Evolutionary conservation across 1,140 invertebrate species (phyloP).

Genomic region (Aphidius ervi): DNA sequence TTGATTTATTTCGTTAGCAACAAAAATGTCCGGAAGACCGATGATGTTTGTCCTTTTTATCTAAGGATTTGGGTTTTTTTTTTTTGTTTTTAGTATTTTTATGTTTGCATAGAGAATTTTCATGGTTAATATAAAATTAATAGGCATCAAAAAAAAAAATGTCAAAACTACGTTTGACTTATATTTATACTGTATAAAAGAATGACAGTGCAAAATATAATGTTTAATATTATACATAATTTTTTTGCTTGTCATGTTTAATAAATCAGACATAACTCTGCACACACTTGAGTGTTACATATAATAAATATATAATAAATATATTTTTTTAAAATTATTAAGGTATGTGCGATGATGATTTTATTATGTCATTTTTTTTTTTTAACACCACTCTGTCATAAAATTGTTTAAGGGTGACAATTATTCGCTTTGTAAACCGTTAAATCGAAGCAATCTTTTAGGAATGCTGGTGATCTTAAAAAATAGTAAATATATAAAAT

Average conservation of each 20-base stretch:
- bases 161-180: background rate
- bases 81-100: conserved; percentile 5
- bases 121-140: conserved; percentile 40
- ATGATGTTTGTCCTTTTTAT: no score
- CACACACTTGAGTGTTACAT: conserved; percentile 7
- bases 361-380: no score
- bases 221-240: background rate
- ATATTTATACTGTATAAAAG: no score
- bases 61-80: conserved; percentile 27
- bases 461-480: background rate
- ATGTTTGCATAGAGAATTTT: conserved; percentile 41
- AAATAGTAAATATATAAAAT: no score
- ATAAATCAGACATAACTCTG: conserved; percentile 37
- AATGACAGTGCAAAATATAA: conserved; percentile 5
- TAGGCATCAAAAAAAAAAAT: conserved; percentile 35
- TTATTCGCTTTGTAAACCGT: conserved; percentile 37
- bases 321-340: conserved; percentile 1
- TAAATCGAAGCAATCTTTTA: conserved; percentile 34
- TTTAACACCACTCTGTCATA: conserved; percentile 39
- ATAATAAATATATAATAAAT: background rate
- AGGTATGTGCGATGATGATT: conserved; percentile 23
- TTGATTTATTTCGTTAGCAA: no score
- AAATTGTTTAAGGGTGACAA: conserved; percentile 10
- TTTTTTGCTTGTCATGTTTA: conserved; percentile 24
- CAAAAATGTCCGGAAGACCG: no score